Conservation (phyloP, 2,888 invertebrate genomes). For the Ischnura elegans region DNA sequence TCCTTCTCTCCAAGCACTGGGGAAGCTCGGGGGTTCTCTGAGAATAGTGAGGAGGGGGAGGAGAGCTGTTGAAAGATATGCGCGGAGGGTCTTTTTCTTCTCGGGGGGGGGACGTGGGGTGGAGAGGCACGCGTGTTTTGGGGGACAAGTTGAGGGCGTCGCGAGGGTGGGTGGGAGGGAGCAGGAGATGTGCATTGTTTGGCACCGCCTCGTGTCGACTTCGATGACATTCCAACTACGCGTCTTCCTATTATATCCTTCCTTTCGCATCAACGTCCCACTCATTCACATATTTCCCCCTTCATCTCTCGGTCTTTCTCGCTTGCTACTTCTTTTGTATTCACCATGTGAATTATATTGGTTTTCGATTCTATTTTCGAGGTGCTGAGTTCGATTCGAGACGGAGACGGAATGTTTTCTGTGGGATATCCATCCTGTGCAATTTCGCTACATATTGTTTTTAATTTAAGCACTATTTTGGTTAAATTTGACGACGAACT, state of each 20-base stretch:
- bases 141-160: background rate
- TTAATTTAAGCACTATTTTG: too few relatives aligned
- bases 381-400: too few relatives aligned
- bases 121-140: background rate
- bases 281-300: background rate
- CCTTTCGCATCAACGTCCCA: background rate
- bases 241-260: background rate
- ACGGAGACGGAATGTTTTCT: too few relatives aligned
- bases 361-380: too few relatives aligned
- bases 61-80: conserved; percentile 38
- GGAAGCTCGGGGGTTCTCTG: background rate
- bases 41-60: conserved; percentile 23
- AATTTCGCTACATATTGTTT: too few relatives aligned
- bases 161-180: background rate
- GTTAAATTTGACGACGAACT: too few relatives aligned
- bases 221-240: background rate
- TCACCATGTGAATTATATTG: too few relatives aligned
- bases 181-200: background rate
- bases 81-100: background rate
- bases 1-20: background rate
- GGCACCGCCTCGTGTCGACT: conserved; percentile 13
- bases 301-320: background rate
- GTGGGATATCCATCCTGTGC: too few relatives aligned
- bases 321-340: too few relatives aligned
- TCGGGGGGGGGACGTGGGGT: background rate